Percentiles rank a stretch among this genome's conserved stretches.
These are phyloP conservation scores for Sphecodes monilicornis DNA, from an alignment of 2,888 invertebrate genomes.

Conservation along the genomic window DNA sequence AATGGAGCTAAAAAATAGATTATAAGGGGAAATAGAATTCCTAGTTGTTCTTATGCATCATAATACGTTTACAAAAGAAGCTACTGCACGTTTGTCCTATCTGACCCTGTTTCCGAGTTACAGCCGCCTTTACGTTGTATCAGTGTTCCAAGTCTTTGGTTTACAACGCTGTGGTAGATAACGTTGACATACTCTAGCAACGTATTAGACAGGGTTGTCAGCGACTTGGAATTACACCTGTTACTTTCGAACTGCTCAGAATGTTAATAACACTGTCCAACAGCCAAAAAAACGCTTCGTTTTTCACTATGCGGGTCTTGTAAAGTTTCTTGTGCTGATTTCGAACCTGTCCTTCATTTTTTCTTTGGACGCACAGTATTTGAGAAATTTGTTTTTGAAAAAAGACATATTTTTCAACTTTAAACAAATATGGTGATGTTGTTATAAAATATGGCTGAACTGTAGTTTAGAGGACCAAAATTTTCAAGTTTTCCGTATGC, in stretches of 20 bases:
- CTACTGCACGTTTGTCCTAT: not conserved
- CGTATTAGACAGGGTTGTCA: not conserved
- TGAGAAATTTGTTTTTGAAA: too few relatives aligned
- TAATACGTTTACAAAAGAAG: not conserved
- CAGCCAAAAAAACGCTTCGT: too few relatives aligned
- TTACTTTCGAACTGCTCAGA: not conserved
- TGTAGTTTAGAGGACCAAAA: too few relatives aligned
- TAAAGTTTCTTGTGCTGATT: too few relatives aligned
- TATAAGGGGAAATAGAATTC: not conserved
- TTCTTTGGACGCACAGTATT: too few relatives aligned
- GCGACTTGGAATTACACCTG: not conserved
- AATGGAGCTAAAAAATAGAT: not conserved
- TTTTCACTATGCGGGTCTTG: too few relatives aligned
- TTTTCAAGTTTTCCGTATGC: too few relatives aligned
- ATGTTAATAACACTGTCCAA: too few relatives aligned
- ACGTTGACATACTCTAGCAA: not conserved
- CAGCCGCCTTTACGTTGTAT: not conserved
- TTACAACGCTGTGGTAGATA: slow-evolving; percentile 1
- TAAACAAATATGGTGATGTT: too few relatives aligned
- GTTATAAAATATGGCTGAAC: too few relatives aligned
- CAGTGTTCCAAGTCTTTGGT: not conserved
- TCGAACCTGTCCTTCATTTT: too few relatives aligned
- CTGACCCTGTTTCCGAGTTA: not conserved
- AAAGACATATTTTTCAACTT: too few relatives aligned
- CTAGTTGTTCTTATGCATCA: not conserved